Base-by-base conservation (phyloP, 2,888 invertebrate species). In the Lithodes maja region DNA sequence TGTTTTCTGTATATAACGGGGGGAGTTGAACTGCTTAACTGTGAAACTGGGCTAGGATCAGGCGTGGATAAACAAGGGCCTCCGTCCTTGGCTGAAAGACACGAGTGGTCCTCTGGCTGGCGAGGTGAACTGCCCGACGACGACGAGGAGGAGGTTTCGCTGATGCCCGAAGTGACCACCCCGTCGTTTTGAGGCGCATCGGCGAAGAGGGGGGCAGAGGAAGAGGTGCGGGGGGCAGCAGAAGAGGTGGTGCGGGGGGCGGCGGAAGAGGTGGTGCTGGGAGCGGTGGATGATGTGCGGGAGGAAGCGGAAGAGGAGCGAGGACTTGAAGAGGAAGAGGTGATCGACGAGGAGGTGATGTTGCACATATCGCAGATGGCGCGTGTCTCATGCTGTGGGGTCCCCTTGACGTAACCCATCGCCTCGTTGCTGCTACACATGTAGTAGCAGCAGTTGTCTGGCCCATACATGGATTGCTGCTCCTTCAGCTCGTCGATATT, bases 1-100 rank as follows among this genome's bases (percentile, higher is more conserved):
- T 85, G 89, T 89, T 89, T 89, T 85, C 84, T 85, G 81, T 78
- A 50, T 87, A 87, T 83, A 84, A 87, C 69, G 61, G 87, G n/a
- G 79, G 83, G 77, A 78, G 83, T 78, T 68, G 83, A 55, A 79
- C 87, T 87, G 84, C 87, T 79, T 87, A 84, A 84, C 50, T 83
- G 80, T 33, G 87, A 33, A 54, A 71, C 80, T 3, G 87, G 83
- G 87, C 83, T 82, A 77, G 81, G 84, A 52, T 69, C 50, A 79
- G 87, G 69, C 54, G 69, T 83, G 78, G 33, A 79, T 83, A 71
- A 87, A 87, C 87, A 84, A 61, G 83, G 61, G 79, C 80, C 80
- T 9, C 79, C 85, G 55, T 75, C 87, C 55, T n/a, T 83, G 85
- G 79, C 49, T 89, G 85, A 89, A 89, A 89, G 89, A 89, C 89